A percentile compares a stretch with the other conserved stretches of the same genome.
phyloP scores from a whole-genome alignment of 2,797 vertebrate genomes.

The Miichthys miiuy region DNA sequence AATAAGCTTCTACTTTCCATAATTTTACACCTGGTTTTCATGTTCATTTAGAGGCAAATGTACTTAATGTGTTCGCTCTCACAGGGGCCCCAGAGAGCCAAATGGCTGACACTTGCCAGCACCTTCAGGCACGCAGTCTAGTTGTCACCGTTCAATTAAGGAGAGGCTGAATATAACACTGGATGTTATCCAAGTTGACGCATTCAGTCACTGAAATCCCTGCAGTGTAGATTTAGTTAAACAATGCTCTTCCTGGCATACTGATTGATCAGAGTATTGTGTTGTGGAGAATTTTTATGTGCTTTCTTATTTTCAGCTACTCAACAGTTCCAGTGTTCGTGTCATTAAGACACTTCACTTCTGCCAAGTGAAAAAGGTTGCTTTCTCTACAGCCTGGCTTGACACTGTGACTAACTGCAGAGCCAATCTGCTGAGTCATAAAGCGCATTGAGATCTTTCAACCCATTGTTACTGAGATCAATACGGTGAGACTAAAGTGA shows the following conservation, averaged over 20 bases:
- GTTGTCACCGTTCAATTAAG: constrained; percentile 59
- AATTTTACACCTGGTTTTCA: constrained; percentile 28
- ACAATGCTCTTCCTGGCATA: constrained; percentile 26
- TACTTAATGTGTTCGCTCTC: constrained; percentile 33
- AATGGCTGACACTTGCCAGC: constrained; percentile 2
- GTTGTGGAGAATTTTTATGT: constrained; percentile 30
- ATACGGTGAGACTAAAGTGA: constrained; percentile 65
- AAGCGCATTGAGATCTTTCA: constrained; percentile 56
- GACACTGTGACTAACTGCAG: constrained; percentile 61
- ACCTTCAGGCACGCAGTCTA: constrained; percentile 29
- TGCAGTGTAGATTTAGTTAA: constrained; percentile 38
- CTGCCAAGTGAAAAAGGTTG: constrained; percentile 39
- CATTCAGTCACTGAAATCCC: constrained; percentile 42
- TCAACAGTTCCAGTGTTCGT: constrained; percentile 50
- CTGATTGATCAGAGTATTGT: constrained; percentile 58
- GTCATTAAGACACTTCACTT: constrained; percentile 45
- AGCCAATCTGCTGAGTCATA: constrained; percentile 73
- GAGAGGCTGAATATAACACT: constrained; percentile 42
- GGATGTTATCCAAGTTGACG: constrained; percentile 52
- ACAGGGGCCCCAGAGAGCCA: constrained; percentile 28
- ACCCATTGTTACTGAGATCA: constrained; percentile 71
- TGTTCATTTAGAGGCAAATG: constrained; percentile 32
- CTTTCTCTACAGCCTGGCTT: constrained; percentile 37
- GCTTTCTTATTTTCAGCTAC: constrained; percentile 41
- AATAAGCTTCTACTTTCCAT: constrained; percentile 31